Evolutionary conservation across 2,797 vertebrate genomes (phyloP), one percentile per base, ranked within the genome.

Genomic region (Amblyopsis hoosieri): DNA sequence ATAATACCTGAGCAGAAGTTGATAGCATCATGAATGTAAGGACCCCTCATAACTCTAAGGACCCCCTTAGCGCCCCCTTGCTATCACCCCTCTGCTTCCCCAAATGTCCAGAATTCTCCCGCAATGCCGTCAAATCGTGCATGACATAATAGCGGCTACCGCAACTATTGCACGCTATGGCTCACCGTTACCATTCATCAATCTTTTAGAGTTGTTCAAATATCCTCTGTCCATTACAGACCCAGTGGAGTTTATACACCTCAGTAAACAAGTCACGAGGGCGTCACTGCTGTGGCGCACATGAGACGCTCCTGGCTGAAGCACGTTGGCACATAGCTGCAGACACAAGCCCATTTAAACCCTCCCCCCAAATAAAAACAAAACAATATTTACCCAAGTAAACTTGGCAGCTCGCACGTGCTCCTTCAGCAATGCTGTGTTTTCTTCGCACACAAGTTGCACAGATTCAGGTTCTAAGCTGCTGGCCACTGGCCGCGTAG

Each of bases 271-370:
- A 23, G 49, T 68, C 8, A 45, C 2, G 46, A 46, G 46, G 42
- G 17, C 5, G 48, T 14, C 23, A 56, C 61, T 59, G 64, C 65
- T 77, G 72, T 45, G 64, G 54, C 62, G 50, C 68, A 71, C 60
- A 69, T 75, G 69, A 75, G 64, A 56, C 29, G n/a, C 13, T 2
- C 29, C 51, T 15, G 51, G 37, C 31, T 57, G n/a, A 17, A 13
- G 19, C 15, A n/a, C 45, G 13, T 33, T 47, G 65, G 37, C 12
- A 8, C 77, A 65, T 6, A 4, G 23, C 65, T 64, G 62, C 54
- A 42, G 37, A 75, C 52, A 76, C 49, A 13, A 62, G 57, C 57
- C 49, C 51, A 17, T 81, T 70, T 53, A 53, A 72, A 48, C 37
- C 9, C 60, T 55, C n/a, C 71, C 48, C 37, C 37, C 37, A 9